Evolutionary conservation across 2,888 invertebrate genomes (phyloP).

Genomic region (Taphrorychus bicolor): DNA sequence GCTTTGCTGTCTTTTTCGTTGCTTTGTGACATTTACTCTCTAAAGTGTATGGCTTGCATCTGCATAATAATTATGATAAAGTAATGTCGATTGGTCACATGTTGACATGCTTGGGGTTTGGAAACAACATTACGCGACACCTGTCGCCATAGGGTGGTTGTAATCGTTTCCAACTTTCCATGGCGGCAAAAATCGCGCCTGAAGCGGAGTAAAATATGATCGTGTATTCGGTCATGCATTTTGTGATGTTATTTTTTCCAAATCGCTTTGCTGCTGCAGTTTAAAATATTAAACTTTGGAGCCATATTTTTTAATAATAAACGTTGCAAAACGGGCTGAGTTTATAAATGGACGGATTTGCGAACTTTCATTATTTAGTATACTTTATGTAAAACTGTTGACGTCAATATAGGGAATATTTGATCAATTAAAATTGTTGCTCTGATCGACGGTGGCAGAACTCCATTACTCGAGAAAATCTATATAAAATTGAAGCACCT

Average conservation of each 20-base stretch:
- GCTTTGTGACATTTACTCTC: background rate
- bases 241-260: conserved; percentile 8
- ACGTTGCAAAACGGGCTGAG: conserved; percentile 2
- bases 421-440: background rate
- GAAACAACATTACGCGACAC: conserved; percentile 42
- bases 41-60: background rate
- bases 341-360: conserved; percentile 8
- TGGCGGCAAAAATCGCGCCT: background rate
- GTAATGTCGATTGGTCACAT: conserved; percentile 35
- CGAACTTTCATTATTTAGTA: background rate
- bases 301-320: conserved; percentile 15
- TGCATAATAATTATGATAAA: conserved; percentile 35
- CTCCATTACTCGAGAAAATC: background rate
- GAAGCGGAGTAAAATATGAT: conserved; percentile 18
- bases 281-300: conserved; percentile 22
- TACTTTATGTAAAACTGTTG: conserved; percentile 9
- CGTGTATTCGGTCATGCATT: background rate
- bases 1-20: no score
- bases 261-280: conserved; percentile 1
- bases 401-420: background rate
- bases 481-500: background rate
- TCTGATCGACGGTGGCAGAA: background rate
- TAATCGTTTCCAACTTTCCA: conserved; percentile 31
- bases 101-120: conserved; percentile 42
- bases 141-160: conserved; percentile 39